Evolutionary conservation across 2,113 vertebrate genomes (phyloP), one percentile per base, ranked within the genome.

Genomic region (Marmota flaviventris): DNA sequence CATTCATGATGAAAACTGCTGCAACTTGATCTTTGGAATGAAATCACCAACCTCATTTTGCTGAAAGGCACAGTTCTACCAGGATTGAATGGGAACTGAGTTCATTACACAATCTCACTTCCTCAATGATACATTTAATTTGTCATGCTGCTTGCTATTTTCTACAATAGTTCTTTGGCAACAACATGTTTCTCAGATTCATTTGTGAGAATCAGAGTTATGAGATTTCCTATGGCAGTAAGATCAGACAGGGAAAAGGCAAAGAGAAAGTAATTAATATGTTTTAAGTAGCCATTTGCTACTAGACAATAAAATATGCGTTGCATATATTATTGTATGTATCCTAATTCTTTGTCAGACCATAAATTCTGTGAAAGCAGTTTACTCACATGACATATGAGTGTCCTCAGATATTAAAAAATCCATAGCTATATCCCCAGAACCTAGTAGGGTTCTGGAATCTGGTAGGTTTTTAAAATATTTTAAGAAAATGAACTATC

Each of bases 1-100:
- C 77, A 95, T 76, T 95, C 90, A 69, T 96, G 92, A 97, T 97
- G 84, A 93, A 97, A 97, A 98, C 5, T 96, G 85, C 77, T 93
- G 77, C 56, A 91, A 91, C 93, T 96, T 96, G 67, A 95, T 95
- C 92, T 92, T 81, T 79, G 91, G 85, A 93, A 94, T 94, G 94
- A 95, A 96, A 95, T 94, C 87, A 97, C 39, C 85, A 95, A 79
- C 22, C 83, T 92, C 63, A 48, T 91, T 96, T 96, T 97, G 81
- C 95, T 85, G 56, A 97, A 97, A 91, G 81, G 67, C 95, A 93
- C 65, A 94, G 45, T 96, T 97, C 92, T 85, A 85, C 58, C 51
- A 76, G 39, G 17, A 94, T 14, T 95, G 90, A 95, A 94, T 63
- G 85, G 85, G 73, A 97, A 96, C 67, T 97, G 65, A 93, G 93